Evolutionary conservation across 2,888 invertebrate genomes (phyloP), one percentile per base, ranked within the genome.

Genomic region (Phengaris arion): DNA sequence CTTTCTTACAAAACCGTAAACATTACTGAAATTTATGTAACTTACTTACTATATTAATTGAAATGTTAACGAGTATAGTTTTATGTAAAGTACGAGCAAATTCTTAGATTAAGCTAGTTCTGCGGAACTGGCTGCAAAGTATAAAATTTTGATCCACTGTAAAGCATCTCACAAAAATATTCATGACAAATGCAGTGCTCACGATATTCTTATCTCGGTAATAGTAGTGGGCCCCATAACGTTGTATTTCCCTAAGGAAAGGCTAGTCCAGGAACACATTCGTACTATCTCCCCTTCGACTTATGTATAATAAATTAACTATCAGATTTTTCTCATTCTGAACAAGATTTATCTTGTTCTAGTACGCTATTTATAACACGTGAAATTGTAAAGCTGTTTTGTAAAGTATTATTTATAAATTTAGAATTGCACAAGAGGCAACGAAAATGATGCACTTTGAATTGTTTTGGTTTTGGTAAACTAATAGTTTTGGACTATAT

Each of bases 261-360:
- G 13, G 46, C 46, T 7, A n/a, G 69, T 69, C 69, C 69, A n/a
- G 48, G 46, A 69, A 9, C 69, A 46, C 59, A 35, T 35, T 64
- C 64, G 64, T 45, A 64, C 35, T 64, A 64, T 46, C 69, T 70
- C 54, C 72, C 72, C 72, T 72, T 72, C 72, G 54, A 54, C 72
- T 72, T 72, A 54, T 22, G 22, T 22, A 22, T 72, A 48, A 69
- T 69, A 72, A 52, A 72, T 72, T 72, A 72, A 72, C 35, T 13
- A 72, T 72, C 72, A 52, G 54, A 72, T 72, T 72, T 72, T 52
- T 72, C 72, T 52, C 22, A 51, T 51, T 52, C 22, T 72, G 70
- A 12, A 12, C 51, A 35, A 35, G 72, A 72, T 72, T 22, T 72
- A 72, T 72, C 22, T 54, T 72, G 13, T 72, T 52, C 51, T 22